Conservation (phyloP, 2,797 vertebrate genomes). For the Parauchenoglanis ngamensis region DNA sequence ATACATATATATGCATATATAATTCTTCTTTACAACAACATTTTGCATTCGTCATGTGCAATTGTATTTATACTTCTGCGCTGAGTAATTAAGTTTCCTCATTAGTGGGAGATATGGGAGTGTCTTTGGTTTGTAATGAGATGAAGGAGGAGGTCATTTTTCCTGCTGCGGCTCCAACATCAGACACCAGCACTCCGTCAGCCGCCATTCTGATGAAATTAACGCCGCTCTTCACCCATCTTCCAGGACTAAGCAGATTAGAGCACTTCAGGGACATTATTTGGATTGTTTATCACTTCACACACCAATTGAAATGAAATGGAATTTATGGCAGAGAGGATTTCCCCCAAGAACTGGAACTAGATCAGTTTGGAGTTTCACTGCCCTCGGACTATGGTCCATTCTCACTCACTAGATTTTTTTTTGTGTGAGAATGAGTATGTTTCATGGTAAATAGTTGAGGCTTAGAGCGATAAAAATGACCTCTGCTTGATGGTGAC, state of each 20-base stretch:
- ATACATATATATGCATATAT: conserved; percentile 6
- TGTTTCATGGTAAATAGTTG: conserved; percentile 22
- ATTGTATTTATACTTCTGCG: conserved; percentile 62
- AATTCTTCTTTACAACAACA: conserved; percentile 4
- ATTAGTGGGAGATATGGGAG: conserved; percentile 68
- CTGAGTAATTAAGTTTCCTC: conserved; percentile 71
- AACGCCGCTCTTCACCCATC: conserved; percentile 67
- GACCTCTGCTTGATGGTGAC: conserved; percentile 10
- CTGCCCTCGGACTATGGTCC: conserved; percentile 20
- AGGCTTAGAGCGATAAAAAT: conserved; percentile 3
- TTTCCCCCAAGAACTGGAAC: conserved; percentile 60
- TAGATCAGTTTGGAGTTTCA: conserved; percentile 44
- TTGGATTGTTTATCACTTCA: conserved; percentile 73
- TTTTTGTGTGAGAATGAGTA: background rate
- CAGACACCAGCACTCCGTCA: conserved; percentile 67
- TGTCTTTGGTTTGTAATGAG: conserved; percentile 69
- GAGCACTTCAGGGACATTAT: conserved; percentile 72
- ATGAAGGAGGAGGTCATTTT: conserved; percentile 63
- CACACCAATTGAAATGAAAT: conserved; percentile 73
- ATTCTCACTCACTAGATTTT: background rate
- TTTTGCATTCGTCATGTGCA: conserved; percentile 15
- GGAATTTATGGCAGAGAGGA: conserved; percentile 64
- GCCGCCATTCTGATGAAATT: conserved; percentile 72
- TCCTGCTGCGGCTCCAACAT: conserved; percentile 63
- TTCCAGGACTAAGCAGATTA: conserved; percentile 71